Conservation (phyloP, 2,113 vertebrate species). For the Ptilonorhynchus violaceus region DNA sequence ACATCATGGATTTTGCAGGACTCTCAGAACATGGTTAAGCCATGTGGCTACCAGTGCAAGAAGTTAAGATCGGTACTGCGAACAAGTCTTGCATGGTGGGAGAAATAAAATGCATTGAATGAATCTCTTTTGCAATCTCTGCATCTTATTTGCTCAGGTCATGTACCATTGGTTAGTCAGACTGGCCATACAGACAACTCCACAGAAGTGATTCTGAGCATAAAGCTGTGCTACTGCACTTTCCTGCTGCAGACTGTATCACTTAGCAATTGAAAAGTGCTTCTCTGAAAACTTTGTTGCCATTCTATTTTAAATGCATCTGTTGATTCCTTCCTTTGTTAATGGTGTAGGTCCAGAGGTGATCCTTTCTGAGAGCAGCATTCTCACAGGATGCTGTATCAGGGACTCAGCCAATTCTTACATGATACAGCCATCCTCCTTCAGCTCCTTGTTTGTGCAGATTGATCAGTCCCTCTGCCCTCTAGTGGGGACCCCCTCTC, state of each 20-base stretch:
- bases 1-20: not conserved
- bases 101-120: not conserved
- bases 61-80: not conserved
- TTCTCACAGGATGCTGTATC: not conserved
- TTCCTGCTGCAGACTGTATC: not conserved
- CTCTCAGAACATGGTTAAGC: not conserved
- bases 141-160: not conserved
- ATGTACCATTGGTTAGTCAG: not conserved
- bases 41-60: not conserved
- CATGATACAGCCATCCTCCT: not conserved
- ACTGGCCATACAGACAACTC: not conserved
- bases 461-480: not conserved
- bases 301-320: not conserved
- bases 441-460: not conserved
- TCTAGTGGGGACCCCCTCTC: not conserved
- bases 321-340: not conserved
- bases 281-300: not conserved
- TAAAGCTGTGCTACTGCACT: not conserved
- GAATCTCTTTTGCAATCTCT: not conserved
- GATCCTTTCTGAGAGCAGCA: not conserved
- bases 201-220: not conserved
- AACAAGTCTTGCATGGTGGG: not conserved
- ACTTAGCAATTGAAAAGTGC: not conserved
- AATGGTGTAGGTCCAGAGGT: not conserved
- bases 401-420: not conserved